These are phyloP conservation scores for Myotis daubentonii DNA, from an alignment of 2,797 vertebrate genomes.

Conservation along the genomic window DNA sequence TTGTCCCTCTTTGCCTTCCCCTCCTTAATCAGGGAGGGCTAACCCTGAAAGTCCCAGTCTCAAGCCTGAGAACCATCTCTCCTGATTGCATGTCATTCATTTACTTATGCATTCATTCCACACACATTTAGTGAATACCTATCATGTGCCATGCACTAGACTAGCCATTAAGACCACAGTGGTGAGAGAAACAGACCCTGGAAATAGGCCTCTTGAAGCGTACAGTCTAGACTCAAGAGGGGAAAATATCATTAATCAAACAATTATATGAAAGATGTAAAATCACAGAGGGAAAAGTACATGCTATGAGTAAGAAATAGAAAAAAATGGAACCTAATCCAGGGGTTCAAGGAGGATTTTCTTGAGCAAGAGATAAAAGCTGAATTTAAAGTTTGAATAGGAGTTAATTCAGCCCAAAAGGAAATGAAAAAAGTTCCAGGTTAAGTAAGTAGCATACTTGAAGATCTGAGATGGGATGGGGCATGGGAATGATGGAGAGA, in stretches of 20 bases:
- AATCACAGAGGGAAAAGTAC: background rate
- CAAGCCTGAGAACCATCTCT: background rate
- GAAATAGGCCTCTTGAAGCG: background rate
- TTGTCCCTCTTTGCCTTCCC: background rate
- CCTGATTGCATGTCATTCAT: background rate
- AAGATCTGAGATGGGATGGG: background rate
- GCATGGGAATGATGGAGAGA: background rate
- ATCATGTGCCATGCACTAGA: background rate
- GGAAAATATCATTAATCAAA: background rate
- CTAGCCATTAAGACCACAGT: background rate
- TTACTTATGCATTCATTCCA: background rate
- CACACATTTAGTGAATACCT: background rate
- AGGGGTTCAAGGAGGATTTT: background rate
- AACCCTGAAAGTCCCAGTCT: background rate
- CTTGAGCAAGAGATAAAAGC: background rate
- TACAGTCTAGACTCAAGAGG: background rate
- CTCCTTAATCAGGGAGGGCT: background rate
- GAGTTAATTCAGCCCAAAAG: conserved; percentile 15
- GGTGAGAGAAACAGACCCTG: background rate
- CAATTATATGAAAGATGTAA: background rate
- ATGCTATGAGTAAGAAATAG: background rate
- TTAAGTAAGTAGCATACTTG: background rate
- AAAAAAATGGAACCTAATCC: background rate
- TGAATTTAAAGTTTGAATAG: background rate
- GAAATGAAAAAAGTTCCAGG: background rate